Evolutionary conservation across 2,797 vertebrate genomes (phyloP), one percentile per base, ranked within the genome.

Genomic region (Varecia variegata): DNA sequence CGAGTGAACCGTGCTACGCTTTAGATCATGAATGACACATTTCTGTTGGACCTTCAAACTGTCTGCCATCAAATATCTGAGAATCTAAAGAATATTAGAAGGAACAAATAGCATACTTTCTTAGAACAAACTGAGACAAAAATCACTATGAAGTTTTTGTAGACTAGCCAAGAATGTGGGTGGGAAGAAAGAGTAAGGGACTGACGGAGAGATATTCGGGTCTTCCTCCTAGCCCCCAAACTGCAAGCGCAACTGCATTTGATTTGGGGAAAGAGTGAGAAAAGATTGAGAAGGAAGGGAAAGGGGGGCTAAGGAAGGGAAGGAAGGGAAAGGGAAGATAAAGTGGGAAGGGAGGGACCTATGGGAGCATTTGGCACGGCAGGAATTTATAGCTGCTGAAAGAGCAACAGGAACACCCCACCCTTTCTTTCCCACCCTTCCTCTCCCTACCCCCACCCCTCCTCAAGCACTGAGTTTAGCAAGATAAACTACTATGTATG

Each of bases 341-440:
- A 21, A 25, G 58, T 17, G 40, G 40, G 18, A 87, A 68, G 30
- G 58, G 23, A 0, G 15, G 54, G 54, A 56, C 54, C 5, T 3
- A 11, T 4, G 40, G 85, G 58, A 62, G 68, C 54, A 58, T 60
- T 52, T 11, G 38, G 40, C 13, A 2, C 32, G 23, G 13, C 35
- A 70, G 70, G 68, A 40, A 50, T n/a, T 52, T 45, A 62, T 2
- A 80, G 92, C 54, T 21, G 27, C 32, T 30, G 1, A 35, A 54
- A 88, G 68, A 84, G 68, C 52, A 52, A 81, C 38, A 76, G 77
- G 73, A 90, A 88, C 54, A 58, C 52, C 35, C 54, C n/a, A 5
- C 67, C 92, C 88, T 73, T 82, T 80, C 30, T 52, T 35, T 77
- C 88, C 58, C 35, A 21, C 71, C 87, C 87, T 93, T 94, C 68